phyloP scores from a whole-genome alignment of 2,797 vertebrate genomes.

The Mustela erminea region DNA sequence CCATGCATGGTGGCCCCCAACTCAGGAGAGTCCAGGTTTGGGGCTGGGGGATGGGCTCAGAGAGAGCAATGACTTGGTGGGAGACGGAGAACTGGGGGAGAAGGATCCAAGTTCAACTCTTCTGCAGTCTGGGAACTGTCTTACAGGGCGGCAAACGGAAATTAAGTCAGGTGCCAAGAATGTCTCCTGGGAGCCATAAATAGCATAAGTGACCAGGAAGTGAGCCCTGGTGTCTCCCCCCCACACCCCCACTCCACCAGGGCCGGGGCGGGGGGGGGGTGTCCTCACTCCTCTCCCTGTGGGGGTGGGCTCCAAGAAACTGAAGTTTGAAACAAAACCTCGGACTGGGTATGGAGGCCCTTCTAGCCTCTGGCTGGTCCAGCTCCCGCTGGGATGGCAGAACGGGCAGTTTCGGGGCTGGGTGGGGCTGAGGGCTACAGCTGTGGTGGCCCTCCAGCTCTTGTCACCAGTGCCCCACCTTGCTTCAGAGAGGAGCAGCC shows the following conservation, averaged over 20 bases:
- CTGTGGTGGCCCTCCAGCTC: no score
- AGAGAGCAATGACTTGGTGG: no score
- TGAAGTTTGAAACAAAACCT: not conserved
- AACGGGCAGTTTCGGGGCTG: no score
- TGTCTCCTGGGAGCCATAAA: not conserved
- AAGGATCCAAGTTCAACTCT: no score
- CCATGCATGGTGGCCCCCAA: not conserved
- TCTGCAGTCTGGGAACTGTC: no score
- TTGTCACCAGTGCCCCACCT: no score
- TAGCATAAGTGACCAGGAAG: not conserved
- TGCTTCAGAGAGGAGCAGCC: not conserved
- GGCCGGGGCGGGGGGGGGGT: no score
- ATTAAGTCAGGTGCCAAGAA: not conserved
- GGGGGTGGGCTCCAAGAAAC: not conserved
- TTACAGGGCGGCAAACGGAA: no score
- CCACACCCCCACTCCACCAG: rapidly evolving
- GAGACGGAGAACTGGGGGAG: no score
- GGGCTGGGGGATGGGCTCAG: no score
- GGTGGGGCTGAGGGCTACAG: not conserved
- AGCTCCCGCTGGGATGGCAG: not conserved
- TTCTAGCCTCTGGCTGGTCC: not conserved
- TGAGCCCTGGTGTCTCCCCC: not conserved
- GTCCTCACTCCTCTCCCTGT: not conserved
- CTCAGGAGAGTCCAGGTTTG: not conserved
- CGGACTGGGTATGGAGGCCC: not conserved